Conservation (phyloP, 2,888 invertebrate genomes). For the Meteorus colon region DNA sequence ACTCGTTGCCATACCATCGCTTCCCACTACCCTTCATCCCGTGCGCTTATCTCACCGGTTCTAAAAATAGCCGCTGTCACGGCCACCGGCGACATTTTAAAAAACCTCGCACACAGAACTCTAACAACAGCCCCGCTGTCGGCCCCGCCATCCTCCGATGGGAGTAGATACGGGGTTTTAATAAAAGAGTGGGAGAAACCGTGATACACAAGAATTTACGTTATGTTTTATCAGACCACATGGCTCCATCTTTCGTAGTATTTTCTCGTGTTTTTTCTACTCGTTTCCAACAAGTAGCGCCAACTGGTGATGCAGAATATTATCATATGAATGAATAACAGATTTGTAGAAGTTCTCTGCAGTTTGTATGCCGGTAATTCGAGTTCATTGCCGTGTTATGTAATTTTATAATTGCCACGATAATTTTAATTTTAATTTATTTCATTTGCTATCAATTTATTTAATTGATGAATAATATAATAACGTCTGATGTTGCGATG, state of each 20-base stretch:
- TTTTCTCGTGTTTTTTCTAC: neutral
- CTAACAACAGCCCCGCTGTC: conserved; percentile 38
- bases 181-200: neutral
- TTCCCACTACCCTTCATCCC: conserved; percentile 36
- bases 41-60: conserved; percentile 68
- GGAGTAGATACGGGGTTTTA: neutral
- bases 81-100: conserved; percentile 72
- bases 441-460: too few species aligned
- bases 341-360: neutral
- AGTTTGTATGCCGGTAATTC: neutral
- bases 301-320: neutral
- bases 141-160: neutral
- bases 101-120: conserved; percentile 50
- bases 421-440: too few species aligned
- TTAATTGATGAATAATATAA: too few species aligned
- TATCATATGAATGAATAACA: neutral
- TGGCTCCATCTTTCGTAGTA: conserved; percentile 24
- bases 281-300: neutral
- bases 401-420: too few species aligned
- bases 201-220: neutral
- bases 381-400: neutral
- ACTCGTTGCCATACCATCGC: conserved; percentile 49
- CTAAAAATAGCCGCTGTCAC: conserved; percentile 73
- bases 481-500: too few species aligned
- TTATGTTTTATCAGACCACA: neutral